Conservation (phyloP, 2,888 invertebrate genomes). For the Drosophila emarginata region DNA sequence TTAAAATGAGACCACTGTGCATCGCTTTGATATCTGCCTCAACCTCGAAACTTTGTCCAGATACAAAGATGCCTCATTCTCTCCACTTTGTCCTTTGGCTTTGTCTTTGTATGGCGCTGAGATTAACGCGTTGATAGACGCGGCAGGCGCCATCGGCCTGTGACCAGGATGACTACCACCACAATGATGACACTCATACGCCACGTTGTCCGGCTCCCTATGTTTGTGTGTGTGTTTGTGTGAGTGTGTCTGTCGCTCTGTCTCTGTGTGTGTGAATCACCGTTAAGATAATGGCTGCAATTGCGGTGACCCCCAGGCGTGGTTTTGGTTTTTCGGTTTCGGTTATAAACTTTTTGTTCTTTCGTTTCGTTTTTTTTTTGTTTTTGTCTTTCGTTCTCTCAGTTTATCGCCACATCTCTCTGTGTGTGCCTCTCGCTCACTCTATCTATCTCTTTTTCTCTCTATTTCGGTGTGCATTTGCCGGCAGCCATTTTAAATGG, state of each 20-base stretch:
- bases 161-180: conserved; percentile 37
- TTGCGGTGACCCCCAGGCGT: conserved; percentile 76
- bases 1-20: conserved; percentile 17
- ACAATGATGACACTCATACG: conserved; percentile 61
- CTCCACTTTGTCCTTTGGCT: not conserved
- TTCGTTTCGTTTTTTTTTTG: conserved; percentile 36
- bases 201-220: conserved; percentile 38
- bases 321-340: conserved; percentile 72
- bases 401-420: conserved; percentile 30
- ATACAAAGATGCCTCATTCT: conserved; percentile 56
- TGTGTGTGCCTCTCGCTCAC: conserved; percentile 2
- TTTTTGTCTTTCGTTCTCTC: conserved; percentile 6
- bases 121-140: conserved; percentile 72
- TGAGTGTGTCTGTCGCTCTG: not conserved
- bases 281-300: conserved; percentile 77
- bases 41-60: conserved; percentile 32
- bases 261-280: conserved; percentile 50
- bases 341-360: conserved; percentile 71
- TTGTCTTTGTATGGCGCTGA: conserved; percentile 44
- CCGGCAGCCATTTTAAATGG: conserved; percentile 71
- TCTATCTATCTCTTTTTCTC: conserved; percentile 10
- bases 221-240: not conserved
- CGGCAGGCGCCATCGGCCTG: conserved; percentile 61
- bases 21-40: conserved; percentile 22
- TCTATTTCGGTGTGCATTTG: conserved; percentile 43